phyloP scores from a whole-genome alignment of 2,888 invertebrate species.

The Macrophya alboannulata region DNA sequence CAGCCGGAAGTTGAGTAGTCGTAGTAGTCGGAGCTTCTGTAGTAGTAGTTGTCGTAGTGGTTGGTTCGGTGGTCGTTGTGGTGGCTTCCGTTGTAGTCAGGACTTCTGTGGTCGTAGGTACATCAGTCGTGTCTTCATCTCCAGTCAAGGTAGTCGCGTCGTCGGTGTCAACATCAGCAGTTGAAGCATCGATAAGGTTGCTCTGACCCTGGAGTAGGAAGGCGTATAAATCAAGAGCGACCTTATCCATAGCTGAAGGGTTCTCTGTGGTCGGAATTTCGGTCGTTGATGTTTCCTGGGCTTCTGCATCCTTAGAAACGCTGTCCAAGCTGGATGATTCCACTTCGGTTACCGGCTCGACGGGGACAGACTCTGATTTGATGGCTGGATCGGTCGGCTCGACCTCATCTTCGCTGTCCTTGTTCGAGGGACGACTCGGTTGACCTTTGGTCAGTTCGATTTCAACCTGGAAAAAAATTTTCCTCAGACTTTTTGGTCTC shows the following conservation, averaged over 20 bases:
- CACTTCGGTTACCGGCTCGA: constrained; percentile 1
- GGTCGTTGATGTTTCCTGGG: constrained; percentile 70
- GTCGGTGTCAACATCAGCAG: constrained; percentile 80
- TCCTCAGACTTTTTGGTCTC: background rate
- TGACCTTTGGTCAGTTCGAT: constrained; percentile 72
- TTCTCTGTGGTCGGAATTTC: constrained; percentile 85
- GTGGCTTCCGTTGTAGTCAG: constrained; percentile 77
- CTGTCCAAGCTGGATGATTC: constrained; percentile 3
- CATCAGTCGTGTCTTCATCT: constrained; percentile 76
- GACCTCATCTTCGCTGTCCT: constrained; percentile 61
- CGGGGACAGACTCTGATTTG: background rate
- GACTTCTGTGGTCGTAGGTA: constrained; percentile 80
- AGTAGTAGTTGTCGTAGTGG: constrained; percentile 82
- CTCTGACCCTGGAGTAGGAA: constrained; percentile 86
- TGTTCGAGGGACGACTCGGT: constrained; percentile 61
- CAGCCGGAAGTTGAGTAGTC: constrained; percentile 72
- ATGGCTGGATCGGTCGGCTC: constrained; percentile 50
- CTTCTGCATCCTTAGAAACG: constrained; percentile 30
- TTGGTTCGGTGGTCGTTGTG: constrained; percentile 81
- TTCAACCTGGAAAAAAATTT: constrained; percentile 62
- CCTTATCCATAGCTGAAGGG: constrained; percentile 89
- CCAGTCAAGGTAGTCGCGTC: constrained; percentile 83
- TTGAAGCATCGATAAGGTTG: constrained; percentile 75
- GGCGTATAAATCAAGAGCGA: constrained; percentile 91
- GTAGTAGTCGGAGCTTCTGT: constrained; percentile 78